Base-by-base conservation (phyloP, 1,140 invertebrate species). In the Gryon sp. region DNA sequence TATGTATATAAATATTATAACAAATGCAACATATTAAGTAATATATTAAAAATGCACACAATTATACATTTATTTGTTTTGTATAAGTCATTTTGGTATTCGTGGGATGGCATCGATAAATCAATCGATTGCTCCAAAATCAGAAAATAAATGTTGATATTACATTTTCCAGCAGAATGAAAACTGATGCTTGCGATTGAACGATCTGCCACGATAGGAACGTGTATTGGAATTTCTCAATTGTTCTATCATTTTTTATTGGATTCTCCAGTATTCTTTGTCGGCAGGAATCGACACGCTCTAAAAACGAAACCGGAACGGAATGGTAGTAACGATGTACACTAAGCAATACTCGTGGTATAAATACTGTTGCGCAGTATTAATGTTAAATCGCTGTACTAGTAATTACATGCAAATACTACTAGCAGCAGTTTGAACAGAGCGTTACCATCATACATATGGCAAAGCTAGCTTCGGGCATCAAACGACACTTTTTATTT, bases 321-420 rank as follows among this genome's bases (percentile, higher is more conserved):
- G 38, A 20, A 45, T 38, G 62, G 57, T 55, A 55, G 63, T 76
- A 63, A 76, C 73, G 73, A 69, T 57, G 63, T 63, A 36, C 72
- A 59, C 34, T 43, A 28, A 22, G 43, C 69, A 73, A 18, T 65
- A 53, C 24, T 26, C 53, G 38, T 32, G 38, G 63, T 69, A 53
- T 40, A 69, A 76, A 68, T n/a, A n/a, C n/a, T 68, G 63, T 50
- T 34, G 46, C 32, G 12, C 43, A 19, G 36, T 30, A 38, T 32
- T 75, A 68, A 68, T 75, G 55, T 68, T 68, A 59, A 75, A 75
- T 60, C 46, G 70, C 62, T 62, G 66, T 69, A 59, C 40, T 76
- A 57, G 63, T 69, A 69, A 76, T 76, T 76, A 69, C 63, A 76
- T 69, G 63, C 57, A 69, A 76, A 76, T 76, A 76, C 40, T 50